A percentile compares a stretch with the other conserved stretches of the same genome.
phyloP scores from a whole-genome alignment of 92 coral and sea anemone species.

The Isaurus tuberculatus region DNA sequence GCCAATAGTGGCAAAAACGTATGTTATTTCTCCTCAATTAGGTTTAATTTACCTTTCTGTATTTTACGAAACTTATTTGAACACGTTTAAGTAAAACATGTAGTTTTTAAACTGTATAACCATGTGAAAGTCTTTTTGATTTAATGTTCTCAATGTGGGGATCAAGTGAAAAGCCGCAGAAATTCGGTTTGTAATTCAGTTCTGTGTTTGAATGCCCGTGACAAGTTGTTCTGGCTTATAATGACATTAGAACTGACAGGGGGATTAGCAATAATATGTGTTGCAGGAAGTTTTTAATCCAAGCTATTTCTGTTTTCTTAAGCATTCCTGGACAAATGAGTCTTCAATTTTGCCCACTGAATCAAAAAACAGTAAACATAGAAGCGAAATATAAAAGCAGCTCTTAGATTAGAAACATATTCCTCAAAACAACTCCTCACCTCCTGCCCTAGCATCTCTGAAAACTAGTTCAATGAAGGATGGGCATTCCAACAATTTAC shows the following conservation, averaged over 20 bases:
- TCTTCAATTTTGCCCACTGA: not conserved
- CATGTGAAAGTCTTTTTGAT: not conserved
- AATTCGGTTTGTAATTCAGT: conserved; percentile 10
- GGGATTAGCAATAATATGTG: conserved; percentile 62
- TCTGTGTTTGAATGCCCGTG: conserved; percentile 16
- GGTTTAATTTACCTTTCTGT: conserved; percentile 13
- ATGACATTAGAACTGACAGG: conserved; percentile 60
- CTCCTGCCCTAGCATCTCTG: not conserved
- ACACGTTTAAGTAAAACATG: not conserved
- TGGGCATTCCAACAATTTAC: too few species aligned
- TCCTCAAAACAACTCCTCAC: not conserved
- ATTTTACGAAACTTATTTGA: not conserved
- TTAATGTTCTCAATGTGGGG: not conserved
- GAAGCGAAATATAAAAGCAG: too few species aligned
- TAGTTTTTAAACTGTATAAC: not conserved
- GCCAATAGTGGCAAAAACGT: not conserved
- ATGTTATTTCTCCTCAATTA: not conserved
- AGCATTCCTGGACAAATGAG: conserved; percentile 31
- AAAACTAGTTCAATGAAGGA: too few species aligned
- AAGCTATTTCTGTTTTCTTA: conserved; percentile 11
- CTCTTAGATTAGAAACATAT: too few species aligned
- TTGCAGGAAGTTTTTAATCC: conserved; percentile 53
- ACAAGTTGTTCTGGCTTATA: conserved; percentile 58
- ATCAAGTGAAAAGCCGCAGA: not conserved
- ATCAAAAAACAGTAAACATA: not conserved